Evolutionary conservation across 2,888 invertebrate genomes (phyloP).

Genomic region (Acanthosepion pharaonis): DNA sequence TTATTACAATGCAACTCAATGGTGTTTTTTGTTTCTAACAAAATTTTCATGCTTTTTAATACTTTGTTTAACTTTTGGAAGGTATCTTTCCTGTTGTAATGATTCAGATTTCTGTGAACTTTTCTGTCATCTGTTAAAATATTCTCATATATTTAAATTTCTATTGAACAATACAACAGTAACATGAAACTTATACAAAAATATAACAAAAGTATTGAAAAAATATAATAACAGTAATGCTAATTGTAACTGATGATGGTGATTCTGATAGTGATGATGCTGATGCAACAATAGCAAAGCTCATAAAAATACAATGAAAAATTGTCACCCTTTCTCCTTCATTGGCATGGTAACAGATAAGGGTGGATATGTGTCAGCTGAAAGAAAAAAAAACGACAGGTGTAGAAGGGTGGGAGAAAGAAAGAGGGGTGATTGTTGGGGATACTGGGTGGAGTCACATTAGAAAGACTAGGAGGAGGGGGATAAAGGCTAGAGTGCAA

Average conservation of each 20-base stretch:
- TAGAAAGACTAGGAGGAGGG: not conserved
- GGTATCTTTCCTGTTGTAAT: no score
- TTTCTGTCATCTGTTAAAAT: no score
- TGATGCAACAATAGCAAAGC: not conserved
- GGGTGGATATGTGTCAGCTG: conserved; percentile 7
- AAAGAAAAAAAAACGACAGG: not conserved
- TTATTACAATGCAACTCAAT: no score
- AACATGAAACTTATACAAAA: not conserved
- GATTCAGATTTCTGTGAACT: no score
- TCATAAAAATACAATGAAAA: not conserved
- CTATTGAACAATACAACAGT: no score
- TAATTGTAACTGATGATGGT: not conserved
- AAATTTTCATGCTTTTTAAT: no score
- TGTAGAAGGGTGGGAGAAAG: not conserved
- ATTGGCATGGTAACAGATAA: not conserved
- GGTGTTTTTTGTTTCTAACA: no score
- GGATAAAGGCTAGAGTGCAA: not conserved
- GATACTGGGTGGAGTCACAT: not conserved
- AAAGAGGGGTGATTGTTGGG: not conserved
- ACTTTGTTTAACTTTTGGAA: no score
- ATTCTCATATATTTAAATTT: no score
- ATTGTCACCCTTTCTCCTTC: no score
- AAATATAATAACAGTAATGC: not conserved
- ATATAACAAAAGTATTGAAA: not conserved
- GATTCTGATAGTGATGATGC: not conserved